Percentiles rank a stretch among this genome's conserved stretches.
Conservation (phyloP, 2,113 vertebrate species). For the Sporophila hypoxantha region DNA sequence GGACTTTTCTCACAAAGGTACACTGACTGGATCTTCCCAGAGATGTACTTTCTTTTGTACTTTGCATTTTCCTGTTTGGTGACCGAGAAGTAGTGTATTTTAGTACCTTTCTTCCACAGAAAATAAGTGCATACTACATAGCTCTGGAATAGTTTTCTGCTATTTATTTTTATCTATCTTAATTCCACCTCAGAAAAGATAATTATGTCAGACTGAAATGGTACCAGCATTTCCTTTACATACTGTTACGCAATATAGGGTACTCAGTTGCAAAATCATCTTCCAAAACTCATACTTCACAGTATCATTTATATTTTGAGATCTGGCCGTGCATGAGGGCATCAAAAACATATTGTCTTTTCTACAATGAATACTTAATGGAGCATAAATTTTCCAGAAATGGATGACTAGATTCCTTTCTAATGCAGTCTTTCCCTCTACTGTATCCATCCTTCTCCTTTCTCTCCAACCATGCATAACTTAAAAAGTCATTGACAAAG, state of each 20-base stretch:
- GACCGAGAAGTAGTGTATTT: neutral
- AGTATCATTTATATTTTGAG: neutral
- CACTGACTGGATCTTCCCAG: neutral
- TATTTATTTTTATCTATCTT: neutral
- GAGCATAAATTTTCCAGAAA: neutral
- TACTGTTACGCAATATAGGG: neutral
- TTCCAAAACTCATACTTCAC: neutral
- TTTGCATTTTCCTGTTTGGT: neutral
- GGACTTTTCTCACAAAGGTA: neutral
- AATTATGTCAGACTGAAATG: neutral
- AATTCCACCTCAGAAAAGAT: neutral
- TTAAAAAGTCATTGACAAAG: neutral
- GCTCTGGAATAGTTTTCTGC: neutral
- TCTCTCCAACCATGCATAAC: neutral
- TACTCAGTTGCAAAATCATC: neutral
- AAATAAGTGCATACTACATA: neutral
- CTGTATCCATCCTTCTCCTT: neutral
- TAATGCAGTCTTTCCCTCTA: neutral
- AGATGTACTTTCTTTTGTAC: neutral
- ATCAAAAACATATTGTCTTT: neutral
- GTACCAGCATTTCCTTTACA: neutral
- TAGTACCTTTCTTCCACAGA: neutral
- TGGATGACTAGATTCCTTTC: neutral
- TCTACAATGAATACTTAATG: neutral
- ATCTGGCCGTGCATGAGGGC: neutral